Base-by-base conservation (phyloP, 2,113 vertebrate genomes). In the Orcinus orca region DNA sequence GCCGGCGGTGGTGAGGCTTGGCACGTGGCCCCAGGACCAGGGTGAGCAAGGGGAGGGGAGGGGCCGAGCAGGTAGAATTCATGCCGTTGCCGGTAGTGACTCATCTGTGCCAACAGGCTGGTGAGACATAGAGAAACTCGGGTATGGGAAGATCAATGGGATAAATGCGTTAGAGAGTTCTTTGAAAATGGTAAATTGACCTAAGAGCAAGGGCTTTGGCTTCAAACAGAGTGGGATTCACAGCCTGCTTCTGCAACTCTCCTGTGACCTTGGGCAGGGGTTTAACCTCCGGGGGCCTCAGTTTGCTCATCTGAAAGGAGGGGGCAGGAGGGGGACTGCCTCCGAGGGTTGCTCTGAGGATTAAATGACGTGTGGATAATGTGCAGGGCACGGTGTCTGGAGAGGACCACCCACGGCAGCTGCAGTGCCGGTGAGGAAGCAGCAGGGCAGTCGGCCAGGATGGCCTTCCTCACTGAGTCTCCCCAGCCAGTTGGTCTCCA, bases 111-210 rank as follows among this genome's bases (percentile, higher is more conserved):
- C 97, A 87, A 88, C 29, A 41, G 85, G 93, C 93, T 95, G 96
- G 95, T 95, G 96, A 97, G 93, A 94, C 96, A 96, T 80, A 97
- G 84, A 96, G 95, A 97, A 98, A 97, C 97, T 60, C 58, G 50
- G 58, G 93, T 33, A 81, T 88, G 90, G 96, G 80, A 94, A 97
- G 91, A 90, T 87, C 50, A 14, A 68, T 50, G 86, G 97, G 90
- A 92, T 65, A 95, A 92, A 92, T 1, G 1, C 23, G 6, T 26
- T 77, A 17, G 50, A 67, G 73, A 36, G 36, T 77, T 90, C 87
- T 97, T 15, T 95, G 83, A 86, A 96, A 96, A 93, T 29, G 38
- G 33, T 76, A 79, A 65, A 26, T 70, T n/a, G 33, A 26, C 15
- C 58, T 77, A 15, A 88, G 70, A 73, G 90, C 60, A 65, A 82